phyloP scores from a whole-genome alignment of 2,113 vertebrate species.

The Gadus macrocephalus region DNA sequence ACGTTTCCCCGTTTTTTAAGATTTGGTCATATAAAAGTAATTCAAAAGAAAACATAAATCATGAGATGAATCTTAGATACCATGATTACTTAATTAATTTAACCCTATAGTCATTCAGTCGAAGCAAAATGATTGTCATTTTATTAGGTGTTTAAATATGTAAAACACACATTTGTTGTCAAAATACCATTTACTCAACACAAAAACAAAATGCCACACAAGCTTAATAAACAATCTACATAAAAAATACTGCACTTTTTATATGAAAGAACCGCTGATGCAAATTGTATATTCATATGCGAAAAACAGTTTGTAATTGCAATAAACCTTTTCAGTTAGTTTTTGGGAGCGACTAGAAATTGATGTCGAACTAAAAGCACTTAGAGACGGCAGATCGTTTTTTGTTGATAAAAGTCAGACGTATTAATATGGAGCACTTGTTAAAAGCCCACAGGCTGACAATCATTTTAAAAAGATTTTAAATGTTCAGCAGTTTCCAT shows the following conservation, averaged over 20 bases:
- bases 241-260: slow-evolving; percentile 68
- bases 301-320: no score
- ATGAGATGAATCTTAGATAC: neutral
- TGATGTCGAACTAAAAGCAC: slow-evolving; percentile 18
- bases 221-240: slow-evolving; percentile 69
- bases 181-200: slow-evolving; percentile 61
- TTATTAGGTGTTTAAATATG: slow-evolving; percentile 75
- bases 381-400: slow-evolving; percentile 32
- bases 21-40: neutral
- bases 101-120: slow-evolving; percentile 6
- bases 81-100: neutral
- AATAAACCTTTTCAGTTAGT: neutral
- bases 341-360: slow-evolving; percentile 44
- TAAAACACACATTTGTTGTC: slow-evolving; percentile 64
- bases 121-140: slow-evolving; percentile 43
- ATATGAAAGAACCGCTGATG: slow-evolving; percentile 57
- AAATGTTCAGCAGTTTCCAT: slow-evolving; percentile 54
- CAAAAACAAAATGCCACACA: slow-evolving; percentile 52
- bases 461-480: slow-evolving; percentile 47
- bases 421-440: slow-evolving; percentile 38
- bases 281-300: slow-evolving; percentile 50
- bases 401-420: slow-evolving; percentile 40
- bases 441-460: slow-evolving; percentile 52
- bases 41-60: neutral
- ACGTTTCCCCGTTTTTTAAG: no score